Evolutionary conservation across 2,113 vertebrate genomes (phyloP).

Genomic region (Aviceda subcristata): DNA sequence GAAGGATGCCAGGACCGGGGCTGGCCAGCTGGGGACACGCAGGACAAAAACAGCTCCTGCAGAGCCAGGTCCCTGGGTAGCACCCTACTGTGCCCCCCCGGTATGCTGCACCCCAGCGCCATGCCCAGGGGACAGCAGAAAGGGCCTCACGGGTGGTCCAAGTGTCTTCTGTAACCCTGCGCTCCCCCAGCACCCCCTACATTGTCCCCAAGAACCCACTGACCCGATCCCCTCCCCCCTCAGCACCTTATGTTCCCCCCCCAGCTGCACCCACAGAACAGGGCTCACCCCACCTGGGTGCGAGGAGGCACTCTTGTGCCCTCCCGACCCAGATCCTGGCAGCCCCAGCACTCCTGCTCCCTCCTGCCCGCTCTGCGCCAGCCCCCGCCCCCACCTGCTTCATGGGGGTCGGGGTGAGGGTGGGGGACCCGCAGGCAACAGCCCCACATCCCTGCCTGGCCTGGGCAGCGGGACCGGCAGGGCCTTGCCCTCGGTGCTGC

Average conservation of each 20-base stretch:
- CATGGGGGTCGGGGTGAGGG: accelerated
- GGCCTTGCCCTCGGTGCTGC: not conserved
- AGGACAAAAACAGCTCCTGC: not conserved
- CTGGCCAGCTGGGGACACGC: accelerated
- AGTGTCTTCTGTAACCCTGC: not conserved
- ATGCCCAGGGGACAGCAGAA: too few relatives aligned
- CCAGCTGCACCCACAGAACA: not conserved
- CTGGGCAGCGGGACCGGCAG: accelerated
- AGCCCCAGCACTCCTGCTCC: not conserved
- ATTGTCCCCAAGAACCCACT: too few relatives aligned
- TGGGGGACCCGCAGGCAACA: accelerated
- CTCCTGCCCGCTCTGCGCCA: not conserved
- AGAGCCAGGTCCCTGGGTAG: not conserved
- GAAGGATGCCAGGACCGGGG: not conserved
- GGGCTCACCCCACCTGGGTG: too few relatives aligned
- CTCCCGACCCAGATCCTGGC: too few relatives aligned
- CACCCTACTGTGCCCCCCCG: accelerated
- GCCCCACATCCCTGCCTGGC: not conserved
- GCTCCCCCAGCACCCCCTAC: too few relatives aligned
- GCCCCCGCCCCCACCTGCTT: not conserved
- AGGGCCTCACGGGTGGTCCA: accelerated
- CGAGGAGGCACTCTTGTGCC: accelerated
- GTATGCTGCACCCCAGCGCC: too few relatives aligned
- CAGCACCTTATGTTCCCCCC: not conserved
- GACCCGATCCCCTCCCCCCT: too few relatives aligned